These are phyloP conservation scores for Toxotes jaculatrix DNA, from an alignment of 2,113 vertebrate genomes.

Conservation along the genomic window DNA sequence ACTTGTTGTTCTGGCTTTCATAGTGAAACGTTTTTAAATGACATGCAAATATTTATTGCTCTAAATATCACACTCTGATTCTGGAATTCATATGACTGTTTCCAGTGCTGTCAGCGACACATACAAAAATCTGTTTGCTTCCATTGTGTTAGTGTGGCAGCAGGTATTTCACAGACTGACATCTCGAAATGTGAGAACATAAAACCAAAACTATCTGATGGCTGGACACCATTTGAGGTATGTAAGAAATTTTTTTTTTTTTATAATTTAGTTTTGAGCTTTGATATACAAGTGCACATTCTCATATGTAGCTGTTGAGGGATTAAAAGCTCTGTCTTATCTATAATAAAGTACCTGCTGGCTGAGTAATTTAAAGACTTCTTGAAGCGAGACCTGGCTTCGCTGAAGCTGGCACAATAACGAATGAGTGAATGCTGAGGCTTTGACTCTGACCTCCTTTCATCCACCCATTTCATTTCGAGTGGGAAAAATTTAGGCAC, in stretches of 20 bases:
- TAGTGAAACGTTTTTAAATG: too few relatives aligned
- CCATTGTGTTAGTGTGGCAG: not conserved
- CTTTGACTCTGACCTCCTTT: conserved; percentile 19
- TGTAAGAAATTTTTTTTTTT: not conserved
- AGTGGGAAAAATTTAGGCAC: conserved; percentile 22
- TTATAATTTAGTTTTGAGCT: not conserved
- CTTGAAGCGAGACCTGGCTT: not conserved
- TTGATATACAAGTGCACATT: not conserved
- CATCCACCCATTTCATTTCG: conserved; percentile 9
- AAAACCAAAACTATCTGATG: not conserved
- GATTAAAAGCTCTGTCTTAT: not conserved
- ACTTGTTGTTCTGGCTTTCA: not conserved
- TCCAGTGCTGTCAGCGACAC: too few relatives aligned
- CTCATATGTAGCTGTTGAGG: not conserved
- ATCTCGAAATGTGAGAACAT: not conserved
- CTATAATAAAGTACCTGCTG: conserved; percentile 7
- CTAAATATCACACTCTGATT: not conserved
- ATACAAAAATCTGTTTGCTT: not conserved
- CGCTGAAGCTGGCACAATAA: conserved; percentile 2
- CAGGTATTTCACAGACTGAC: not conserved
- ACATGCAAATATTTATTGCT: not conserved
- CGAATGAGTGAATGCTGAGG: not conserved
- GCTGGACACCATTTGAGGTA: not conserved
- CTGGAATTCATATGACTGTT: not conserved
- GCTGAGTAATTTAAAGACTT: not conserved